Base-by-base conservation (phyloP, 2,113 vertebrate species). In the Periophthalmodon schlosseri region DNA sequence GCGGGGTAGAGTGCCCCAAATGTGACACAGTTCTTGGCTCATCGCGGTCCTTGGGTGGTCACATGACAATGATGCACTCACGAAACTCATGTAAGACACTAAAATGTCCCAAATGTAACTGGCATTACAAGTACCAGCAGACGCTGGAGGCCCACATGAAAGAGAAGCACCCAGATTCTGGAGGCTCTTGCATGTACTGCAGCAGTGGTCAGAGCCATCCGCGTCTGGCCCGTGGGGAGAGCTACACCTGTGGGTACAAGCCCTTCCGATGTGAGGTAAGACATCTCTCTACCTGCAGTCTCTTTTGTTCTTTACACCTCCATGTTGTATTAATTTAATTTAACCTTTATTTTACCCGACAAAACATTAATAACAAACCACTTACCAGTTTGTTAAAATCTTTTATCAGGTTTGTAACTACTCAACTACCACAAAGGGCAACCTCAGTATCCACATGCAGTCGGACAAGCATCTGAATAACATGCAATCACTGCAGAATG, bases 41-140 rank as follows among this genome's bases (percentile, higher is more conserved):
- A 69, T 99, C 98, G 0, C 96, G 96, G 70, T 99, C 96, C 0
- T 93, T 99, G 87, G 98, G 98, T 14, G 98, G 98, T 88, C 98
- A 99, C 93, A 99, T 99, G 98, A 99, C 98, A 88, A 99, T 99
- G 98, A 99, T 99, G 97, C 98, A 99, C 93, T 99, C 98, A 67
- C 96, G 97, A 61, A 99, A 99, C 93, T 99, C 98, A 1, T 99
- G 98, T 87, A 99, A 99, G 95, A 99, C 98, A 12, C 96, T 99
- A 77, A 99, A 99, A 93, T 99, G 98, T 95, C 98, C 98, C 89
- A 99, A 99, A 95, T 99, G 98, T 93, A 99, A 99, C 94, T 99
- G 98, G 98, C 98, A 99, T 95, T 99, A 99, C 88, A 99, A 99
- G 95, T 99, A 99, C 95, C 98, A 99, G 95, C 98, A 99, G 95